Evolutionary conservation across 2,797 vertebrate genomes (phyloP).

Genomic region (Aplochiton taeniatus): DNA sequence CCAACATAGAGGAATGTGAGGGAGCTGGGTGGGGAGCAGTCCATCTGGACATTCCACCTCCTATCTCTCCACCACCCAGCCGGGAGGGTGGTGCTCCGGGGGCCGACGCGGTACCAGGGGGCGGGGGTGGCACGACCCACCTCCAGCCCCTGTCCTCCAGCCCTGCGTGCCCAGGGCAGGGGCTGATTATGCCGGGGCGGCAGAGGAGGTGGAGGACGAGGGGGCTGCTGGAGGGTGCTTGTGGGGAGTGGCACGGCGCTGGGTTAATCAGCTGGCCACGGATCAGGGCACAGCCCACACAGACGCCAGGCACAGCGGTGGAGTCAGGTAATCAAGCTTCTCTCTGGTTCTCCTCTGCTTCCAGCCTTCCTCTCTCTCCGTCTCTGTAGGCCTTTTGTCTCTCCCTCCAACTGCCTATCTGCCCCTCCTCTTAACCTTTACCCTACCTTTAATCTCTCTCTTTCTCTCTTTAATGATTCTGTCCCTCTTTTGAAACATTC

Average conservation of each 20-base stretch:
- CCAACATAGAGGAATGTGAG: slow-evolving; percentile 70
- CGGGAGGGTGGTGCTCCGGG: slow-evolving; percentile 33
- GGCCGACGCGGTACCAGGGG: slow-evolving; percentile 14
- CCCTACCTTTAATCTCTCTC: too few species aligned
- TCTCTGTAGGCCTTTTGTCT: too few species aligned
- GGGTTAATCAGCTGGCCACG: slow-evolving; percentile 88
- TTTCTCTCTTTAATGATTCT: too few species aligned
- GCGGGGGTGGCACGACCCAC: slow-evolving; percentile 4
- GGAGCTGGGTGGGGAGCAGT: slow-evolving; percentile 59
- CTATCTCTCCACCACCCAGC: slow-evolving; percentile 56
- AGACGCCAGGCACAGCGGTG: slow-evolving; percentile 84
- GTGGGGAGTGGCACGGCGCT: slow-evolving; percentile 69
- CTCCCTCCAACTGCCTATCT: too few species aligned
- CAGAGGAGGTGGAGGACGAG: slow-evolving; percentile 16
- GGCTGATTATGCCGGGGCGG: slow-evolving; percentile 30
- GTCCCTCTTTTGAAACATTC: too few species aligned
- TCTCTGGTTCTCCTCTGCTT: neutral
- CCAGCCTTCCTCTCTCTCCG: neutral
- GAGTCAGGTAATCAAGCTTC: slow-evolving; percentile 83
- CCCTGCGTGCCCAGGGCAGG: slow-evolving; percentile 63
- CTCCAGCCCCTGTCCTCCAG: slow-evolving; percentile 43
- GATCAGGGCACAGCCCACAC: slow-evolving; percentile 88
- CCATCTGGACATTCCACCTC: slow-evolving; percentile 66
- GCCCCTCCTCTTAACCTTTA: too few species aligned
- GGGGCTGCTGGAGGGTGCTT: slow-evolving; percentile 69